These are phyloP conservation scores for Dysmachus trigonus DNA, from an alignment of 2,888 invertebrate genomes.

Conservation along the genomic window DNA sequence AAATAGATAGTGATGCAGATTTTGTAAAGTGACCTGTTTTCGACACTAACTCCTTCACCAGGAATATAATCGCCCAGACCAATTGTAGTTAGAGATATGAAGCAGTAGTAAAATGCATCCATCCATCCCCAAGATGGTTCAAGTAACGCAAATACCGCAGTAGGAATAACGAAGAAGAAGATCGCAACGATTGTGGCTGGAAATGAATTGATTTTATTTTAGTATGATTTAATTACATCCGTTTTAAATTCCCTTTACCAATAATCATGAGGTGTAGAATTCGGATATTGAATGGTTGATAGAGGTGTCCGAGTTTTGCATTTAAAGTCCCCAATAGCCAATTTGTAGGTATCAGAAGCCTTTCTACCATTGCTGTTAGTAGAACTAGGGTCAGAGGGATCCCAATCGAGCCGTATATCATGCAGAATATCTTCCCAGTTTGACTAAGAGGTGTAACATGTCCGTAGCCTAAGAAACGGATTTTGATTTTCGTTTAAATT, in stretches of 20 bases:
- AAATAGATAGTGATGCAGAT: constrained; percentile 78
- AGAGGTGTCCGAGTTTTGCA: constrained; percentile 75
- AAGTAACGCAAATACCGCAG: constrained; percentile 75
- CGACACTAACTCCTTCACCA: constrained; percentile 75
- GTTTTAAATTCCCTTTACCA: constrained; percentile 63
- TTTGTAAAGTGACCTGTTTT: constrained; percentile 84
- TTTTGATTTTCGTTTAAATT: neutral
- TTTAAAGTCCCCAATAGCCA: constrained; percentile 76
- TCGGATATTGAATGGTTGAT: constrained; percentile 78
- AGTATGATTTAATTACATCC: neutral
- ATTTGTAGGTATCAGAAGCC: constrained; percentile 79
- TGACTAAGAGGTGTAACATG: constrained; percentile 87
- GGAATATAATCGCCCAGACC: constrained; percentile 91
- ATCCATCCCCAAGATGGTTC: constrained; percentile 86
- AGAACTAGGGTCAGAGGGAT: constrained; percentile 88
- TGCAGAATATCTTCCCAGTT: constrained; percentile 88
- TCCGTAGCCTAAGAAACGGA: constrained; percentile 76
- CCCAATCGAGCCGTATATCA: constrained; percentile 83
- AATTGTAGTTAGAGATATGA: constrained; percentile 89
- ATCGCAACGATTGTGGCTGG: constrained; percentile 68
- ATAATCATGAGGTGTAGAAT: constrained; percentile 78
- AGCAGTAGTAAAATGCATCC: constrained; percentile 90
- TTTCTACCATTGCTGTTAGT: constrained; percentile 82
- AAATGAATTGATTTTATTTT: constrained; percentile 54
- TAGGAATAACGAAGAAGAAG: constrained; percentile 79